Percentiles rank a stretch among this genome's conserved stretches.
phyloP scores from a whole-genome alignment of 2,113 vertebrate species.

The Micromys minutus region DNA sequence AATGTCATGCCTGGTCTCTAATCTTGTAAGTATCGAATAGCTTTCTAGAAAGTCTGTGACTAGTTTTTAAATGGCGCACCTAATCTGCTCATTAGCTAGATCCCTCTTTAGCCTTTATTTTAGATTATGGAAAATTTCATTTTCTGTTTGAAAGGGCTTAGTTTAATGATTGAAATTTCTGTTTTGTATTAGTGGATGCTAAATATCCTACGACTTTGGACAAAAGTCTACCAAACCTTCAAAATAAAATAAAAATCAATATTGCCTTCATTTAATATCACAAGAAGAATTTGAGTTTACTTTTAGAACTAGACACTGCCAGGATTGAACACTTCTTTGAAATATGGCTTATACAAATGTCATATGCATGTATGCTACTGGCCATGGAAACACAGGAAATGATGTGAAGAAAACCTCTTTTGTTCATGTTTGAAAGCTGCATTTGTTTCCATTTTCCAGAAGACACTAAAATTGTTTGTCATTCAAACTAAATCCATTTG shows the following conservation, averaged over 20 bases:
- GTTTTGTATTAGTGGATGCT: not conserved
- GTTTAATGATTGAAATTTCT: constrained; percentile 37
- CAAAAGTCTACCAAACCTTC: not conserved
- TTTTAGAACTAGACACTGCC: constrained; percentile 9
- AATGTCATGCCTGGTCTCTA: not conserved
- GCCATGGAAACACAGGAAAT: not conserved
- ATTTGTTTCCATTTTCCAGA: constrained; percentile 47
- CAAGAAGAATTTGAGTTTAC: not conserved
- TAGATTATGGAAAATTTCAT: not conserved
- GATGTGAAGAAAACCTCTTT: not conserved
- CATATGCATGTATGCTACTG: not conserved
- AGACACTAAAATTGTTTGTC: constrained; percentile 47
- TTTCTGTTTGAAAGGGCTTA: constrained; percentile 35
- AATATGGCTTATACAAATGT: constrained; percentile 2
- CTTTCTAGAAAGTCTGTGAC: not conserved
- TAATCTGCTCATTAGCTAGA: not conserved
- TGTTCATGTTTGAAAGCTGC: constrained; percentile 31
- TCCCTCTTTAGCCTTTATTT: not conserved
- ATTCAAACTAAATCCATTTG: constrained; percentile 60
- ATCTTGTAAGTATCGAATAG: constrained; percentile 49
- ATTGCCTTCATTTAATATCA: constrained; percentile 1
- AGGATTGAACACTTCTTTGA: not conserved
- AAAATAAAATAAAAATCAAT: constrained; percentile 39
- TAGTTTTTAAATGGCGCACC: not conserved
- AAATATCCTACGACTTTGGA: not conserved